Base-by-base conservation (phyloP, 2,797 vertebrate species). In the Spheniscus humboldti region DNA sequence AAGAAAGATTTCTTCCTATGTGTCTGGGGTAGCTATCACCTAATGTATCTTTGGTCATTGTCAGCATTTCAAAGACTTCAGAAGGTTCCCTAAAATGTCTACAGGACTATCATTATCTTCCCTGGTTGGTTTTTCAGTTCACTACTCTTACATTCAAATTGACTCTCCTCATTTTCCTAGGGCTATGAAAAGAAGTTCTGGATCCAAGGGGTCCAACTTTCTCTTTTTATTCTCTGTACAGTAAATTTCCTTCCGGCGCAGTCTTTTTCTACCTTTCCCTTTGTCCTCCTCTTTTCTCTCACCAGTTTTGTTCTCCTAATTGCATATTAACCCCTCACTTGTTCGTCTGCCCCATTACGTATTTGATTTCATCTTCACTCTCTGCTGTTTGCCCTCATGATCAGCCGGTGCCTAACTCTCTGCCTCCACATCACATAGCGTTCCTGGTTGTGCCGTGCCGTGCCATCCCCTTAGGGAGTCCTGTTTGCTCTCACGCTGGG, bases 381-480 rank as follows among this genome's bases (percentile, higher is more conserved):
- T 23, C 78, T 41, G 25, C 62, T 22, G 41, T 35, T 83, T 37
- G 68, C 27, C 35, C 17, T 33, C 45, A 3, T 3, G 18, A 63
- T 37, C 52, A 52, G 63, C 16, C 1, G 1, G 7, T 63, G 35
- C 31, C 22, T 35, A 45, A 41, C 18, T 45, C 53, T 72, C 66
- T 79, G 39, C 35, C 39, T 33, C 37, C 0, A 0, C 43, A 24
- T 66, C 30, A 14, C 1, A 0, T 7, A 59, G 41, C 1, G 0
- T 35, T 48, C 64, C 64, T 73, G 50, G 35, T 24, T 45, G 22
- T 55, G 60, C 48, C 3, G 1, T 19, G 18, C 53, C 10, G 0
- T 19, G 18, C 53, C 12, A 0, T 33, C 37, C 0, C 1, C 30
- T 60, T 37, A 30, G 14, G n/a, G 53, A n/a, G 33, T 15, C 55